Evolutionary conservation across 2,888 invertebrate species (phyloP).

Genomic region (Ganaspis brasiliensis): DNA sequence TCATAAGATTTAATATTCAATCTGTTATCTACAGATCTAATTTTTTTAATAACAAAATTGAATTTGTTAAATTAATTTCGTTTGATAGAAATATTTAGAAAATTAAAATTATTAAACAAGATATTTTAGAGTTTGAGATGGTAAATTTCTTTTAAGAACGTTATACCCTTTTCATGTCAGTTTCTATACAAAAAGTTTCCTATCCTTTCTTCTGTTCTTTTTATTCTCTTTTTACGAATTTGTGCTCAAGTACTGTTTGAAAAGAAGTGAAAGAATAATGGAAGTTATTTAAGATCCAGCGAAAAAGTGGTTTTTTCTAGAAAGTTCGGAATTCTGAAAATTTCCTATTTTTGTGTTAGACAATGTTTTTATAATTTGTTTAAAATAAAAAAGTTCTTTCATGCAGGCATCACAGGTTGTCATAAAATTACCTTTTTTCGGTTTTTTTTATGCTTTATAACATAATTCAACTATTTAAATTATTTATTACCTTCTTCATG

Average conservation of each 20-base stretch:
- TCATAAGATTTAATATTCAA: too few species aligned
- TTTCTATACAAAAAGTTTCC: conserved; percentile 16
- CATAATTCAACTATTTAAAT: too few species aligned
- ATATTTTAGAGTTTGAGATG: background rate
- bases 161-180: background rate
- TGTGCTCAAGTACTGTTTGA: background rate
- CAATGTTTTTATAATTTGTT: background rate
- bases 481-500: too few species aligned
- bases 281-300: background rate
- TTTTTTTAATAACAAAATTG: too few species aligned
- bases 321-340: conserved; percentile 25
- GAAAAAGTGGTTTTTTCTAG: conserved; percentile 18
- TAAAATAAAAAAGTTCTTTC: background rate
- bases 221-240: background rate
- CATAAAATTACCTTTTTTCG: too few species aligned
- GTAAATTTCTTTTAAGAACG: conserved; percentile 3
- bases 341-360: background rate
- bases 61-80: too few species aligned
- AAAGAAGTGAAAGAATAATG: background rate
- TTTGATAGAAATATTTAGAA: background rate
- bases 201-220: conserved; percentile 17
- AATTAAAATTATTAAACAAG: background rate
- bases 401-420: too few species aligned
- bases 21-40: too few species aligned
- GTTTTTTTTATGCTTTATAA: too few species aligned